Percentiles rank a stretch among this genome's conserved stretches.
Evolutionary conservation across 2,113 vertebrate genomes (phyloP).

Genomic region (Lycaon pictus): DNA sequence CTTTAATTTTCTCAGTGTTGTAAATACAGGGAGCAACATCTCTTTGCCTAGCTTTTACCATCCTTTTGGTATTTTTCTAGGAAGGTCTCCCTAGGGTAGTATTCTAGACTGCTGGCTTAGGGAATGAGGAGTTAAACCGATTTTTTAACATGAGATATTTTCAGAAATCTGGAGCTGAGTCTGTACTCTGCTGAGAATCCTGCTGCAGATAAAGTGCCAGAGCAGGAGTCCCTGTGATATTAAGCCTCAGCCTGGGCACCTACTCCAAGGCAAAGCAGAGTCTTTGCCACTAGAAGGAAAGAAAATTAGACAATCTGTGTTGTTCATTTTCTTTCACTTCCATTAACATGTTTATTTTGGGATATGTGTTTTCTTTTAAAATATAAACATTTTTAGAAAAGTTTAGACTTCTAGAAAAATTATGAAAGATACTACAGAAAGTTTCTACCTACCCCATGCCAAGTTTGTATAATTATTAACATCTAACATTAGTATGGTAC

Average conservation of each 20-base stretch:
- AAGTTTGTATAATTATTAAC: background rate
- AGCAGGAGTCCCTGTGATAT: background rate
- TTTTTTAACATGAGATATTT: background rate
- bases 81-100: background rate
- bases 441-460: background rate
- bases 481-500: background rate
- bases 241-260: background rate
- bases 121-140: background rate
- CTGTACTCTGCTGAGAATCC: background rate
- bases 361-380: background rate
- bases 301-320: background rate
- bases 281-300: background rate
- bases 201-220: background rate
- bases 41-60: background rate
- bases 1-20: background rate
- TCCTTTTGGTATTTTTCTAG: constrained; percentile 11
- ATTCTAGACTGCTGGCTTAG: background rate
- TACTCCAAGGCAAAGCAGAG: background rate
- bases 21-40: background rate
- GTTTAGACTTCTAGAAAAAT: constrained; percentile 21
- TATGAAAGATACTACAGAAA: background rate
- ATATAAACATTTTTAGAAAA: constrained; percentile 15
- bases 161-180: background rate
- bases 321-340: background rate
- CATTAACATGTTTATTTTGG: background rate